A percentile compares a stretch with the other conserved stretches of the same genome.
These are phyloP conservation scores for Cheirogaleus medius DNA, from an alignment of 2,113 vertebrate genomes.

Conservation along the genomic window DNA sequence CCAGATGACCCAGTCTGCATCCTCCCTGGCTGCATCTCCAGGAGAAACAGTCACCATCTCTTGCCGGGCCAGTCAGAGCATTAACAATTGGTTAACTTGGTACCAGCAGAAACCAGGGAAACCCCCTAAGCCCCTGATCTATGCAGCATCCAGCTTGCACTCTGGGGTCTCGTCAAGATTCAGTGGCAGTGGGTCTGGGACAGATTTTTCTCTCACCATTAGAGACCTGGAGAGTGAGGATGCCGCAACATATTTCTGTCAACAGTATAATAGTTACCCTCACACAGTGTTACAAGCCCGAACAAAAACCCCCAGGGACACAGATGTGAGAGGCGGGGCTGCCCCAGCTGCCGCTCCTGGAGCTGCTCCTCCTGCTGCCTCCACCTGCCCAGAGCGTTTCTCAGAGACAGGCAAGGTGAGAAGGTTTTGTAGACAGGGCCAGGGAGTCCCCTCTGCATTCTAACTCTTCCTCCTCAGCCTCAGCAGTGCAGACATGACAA, in stretches of 20 bases:
- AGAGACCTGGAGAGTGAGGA: background rate
- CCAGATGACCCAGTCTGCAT: constrained; percentile 23
- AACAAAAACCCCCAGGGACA: background rate
- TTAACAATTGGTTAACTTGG: background rate
- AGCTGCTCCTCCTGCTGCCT: background rate
- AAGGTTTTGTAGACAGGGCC: background rate
- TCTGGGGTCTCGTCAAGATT: background rate
- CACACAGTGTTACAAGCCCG: background rate
- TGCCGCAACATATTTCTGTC: background rate
- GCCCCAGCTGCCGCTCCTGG: background rate
- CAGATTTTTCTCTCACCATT: background rate
- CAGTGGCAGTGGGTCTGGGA: constrained; percentile 16
- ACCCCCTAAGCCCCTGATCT: background rate
- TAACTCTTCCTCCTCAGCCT: background rate
- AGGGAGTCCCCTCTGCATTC: background rate
- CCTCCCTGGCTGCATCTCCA: background rate
- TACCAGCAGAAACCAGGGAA: constrained; percentile 22
- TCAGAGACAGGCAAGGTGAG: background rate
- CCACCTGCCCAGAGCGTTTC: background rate
- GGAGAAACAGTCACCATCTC: background rate
- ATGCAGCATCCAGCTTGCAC: accelerated
- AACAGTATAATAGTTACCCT: accelerated
- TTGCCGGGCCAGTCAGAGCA: background rate
- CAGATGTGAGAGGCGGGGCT: background rate
- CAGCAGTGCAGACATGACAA: background rate